Conservation (phyloP, 2,888 invertebrate genomes). For the Xanthia icteritia region DNA sequence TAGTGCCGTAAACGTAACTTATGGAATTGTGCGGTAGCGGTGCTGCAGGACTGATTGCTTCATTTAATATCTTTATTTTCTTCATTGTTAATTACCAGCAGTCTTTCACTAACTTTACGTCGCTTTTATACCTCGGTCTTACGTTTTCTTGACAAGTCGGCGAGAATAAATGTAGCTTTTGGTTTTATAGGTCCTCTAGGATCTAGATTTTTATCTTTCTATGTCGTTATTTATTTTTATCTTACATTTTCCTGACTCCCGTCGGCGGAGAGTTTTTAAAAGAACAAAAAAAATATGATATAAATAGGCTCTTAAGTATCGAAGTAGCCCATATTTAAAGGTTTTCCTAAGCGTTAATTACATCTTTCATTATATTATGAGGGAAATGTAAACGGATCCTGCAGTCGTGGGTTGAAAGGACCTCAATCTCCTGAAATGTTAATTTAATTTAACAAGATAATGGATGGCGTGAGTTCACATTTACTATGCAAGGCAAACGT, state of each 20-base stretch:
- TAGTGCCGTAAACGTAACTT: conserved; percentile 22
- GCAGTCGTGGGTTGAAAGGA: conserved; percentile 3
- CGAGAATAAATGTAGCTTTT: background rate
- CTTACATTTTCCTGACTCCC: background rate
- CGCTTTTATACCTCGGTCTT: conserved; percentile 7
- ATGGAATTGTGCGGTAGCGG: conserved; percentile 24
- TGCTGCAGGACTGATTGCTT: conserved; percentile 15
- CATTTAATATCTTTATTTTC: conserved; percentile 30
- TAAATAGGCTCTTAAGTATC: background rate
- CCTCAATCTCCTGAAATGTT: conserved; percentile 29
- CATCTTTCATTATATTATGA: conserved; percentile 21
- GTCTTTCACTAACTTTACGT: conserved; percentile 13
- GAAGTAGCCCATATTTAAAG: too few relatives aligned
- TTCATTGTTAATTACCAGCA: conserved; percentile 19
- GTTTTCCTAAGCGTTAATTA: background rate
- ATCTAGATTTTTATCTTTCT: background rate
- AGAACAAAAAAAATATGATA: background rate
- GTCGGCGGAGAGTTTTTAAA: background rate
- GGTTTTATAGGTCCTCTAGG: background rate
- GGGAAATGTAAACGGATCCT: background rate
- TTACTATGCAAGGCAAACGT: background rate
- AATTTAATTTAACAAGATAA: conserved; percentile 38
- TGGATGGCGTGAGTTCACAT: conserved; percentile 7
- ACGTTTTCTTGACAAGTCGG: conserved; percentile 1
- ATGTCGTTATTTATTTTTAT: too few relatives aligned